These are phyloP conservation scores for Entelurus aequoreus DNA, from an alignment of 2,113 vertebrate genomes.

Conservation along the genomic window DNA sequence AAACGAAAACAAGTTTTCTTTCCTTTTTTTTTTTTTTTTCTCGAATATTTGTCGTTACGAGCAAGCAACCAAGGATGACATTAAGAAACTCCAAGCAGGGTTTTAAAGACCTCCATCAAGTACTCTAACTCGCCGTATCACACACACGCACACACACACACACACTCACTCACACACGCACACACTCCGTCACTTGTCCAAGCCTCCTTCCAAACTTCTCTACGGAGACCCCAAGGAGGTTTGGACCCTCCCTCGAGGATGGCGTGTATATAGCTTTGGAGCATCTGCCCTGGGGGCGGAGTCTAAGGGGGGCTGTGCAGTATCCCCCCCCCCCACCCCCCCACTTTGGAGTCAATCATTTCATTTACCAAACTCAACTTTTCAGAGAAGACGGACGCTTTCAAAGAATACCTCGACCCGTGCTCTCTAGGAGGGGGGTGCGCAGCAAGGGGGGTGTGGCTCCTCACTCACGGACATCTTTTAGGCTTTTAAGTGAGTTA, in stretches of 20 bases:
- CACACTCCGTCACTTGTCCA: slow-evolving; percentile 33
- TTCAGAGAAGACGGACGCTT: slow-evolving; percentile 37
- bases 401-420: slow-evolving; percentile 56
- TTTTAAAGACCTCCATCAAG: slow-evolving; percentile 68
- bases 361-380: slow-evolving; percentile 50
- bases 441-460: neutral
- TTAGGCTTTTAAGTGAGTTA: slow-evolving; percentile 37
- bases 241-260: slow-evolving; percentile 29
- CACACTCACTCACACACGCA: neutral
- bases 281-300: slow-evolving; percentile 26
- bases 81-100: slow-evolving; percentile 74
- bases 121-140: slow-evolving; percentile 52
- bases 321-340: slow-evolving; percentile 36
- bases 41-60: slow-evolving; percentile 37
- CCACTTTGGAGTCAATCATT: slow-evolving; percentile 47
- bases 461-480: slow-evolving; percentile 38
- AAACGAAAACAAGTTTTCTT: slow-evolving; percentile 46
- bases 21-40: slow-evolving; percentile 15
- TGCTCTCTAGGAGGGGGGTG: slow-evolving; percentile 12
- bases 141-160: slow-evolving; percentile 33
- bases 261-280: slow-evolving; percentile 65
- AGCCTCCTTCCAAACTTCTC: slow-evolving; percentile 29
- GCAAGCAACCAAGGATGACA: slow-evolving; percentile 64
- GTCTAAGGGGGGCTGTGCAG: slow-evolving; percentile 34
- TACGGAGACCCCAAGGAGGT: slow-evolving; percentile 37